Evolutionary conservation across 2,888 invertebrate genomes (phyloP), one percentile per base, ranked within the genome.

Genomic region (Ophonus ardosiacus): DNA sequence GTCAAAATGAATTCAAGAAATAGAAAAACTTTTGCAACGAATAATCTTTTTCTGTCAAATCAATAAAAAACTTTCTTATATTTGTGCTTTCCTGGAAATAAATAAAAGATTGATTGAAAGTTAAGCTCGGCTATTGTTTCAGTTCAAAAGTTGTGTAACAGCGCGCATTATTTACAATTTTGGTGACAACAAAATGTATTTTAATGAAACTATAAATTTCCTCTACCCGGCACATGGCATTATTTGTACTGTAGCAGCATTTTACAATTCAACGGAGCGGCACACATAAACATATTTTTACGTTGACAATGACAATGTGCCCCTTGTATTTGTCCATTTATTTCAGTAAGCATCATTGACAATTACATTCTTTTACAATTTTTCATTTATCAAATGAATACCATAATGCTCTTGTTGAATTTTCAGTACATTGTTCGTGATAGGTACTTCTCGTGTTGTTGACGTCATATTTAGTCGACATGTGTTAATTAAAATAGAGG

Each of bases 121-220:
- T 68, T 15, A 63, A 63, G 63, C 63, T 63, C 24, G 68, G 15
- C 68, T 68, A 68, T 68, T 68, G 68, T 40, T 74, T 74, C 43
- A 74, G 43, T 68, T 68, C 43, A 74, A 40, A 74, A 43, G 71
- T 74, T 74, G 71, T 40, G 68, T 38, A 68, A 43, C 71, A 43
- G 71, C 43, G 71, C 17, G 71, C 71, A 74, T 74, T 74, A 43
- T 74, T 74, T 74, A 74, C 71, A 74, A 74, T 74, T 74, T 74
- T 24, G 71, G 43, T 74, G 71, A 74, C 71, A 74, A 74, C 71
- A 40, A 74, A 74, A 74, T 74, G 43, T 68, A 68, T 68, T 74
- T 74, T 74, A 74, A 74, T 74, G 43, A 43, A 74, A 74, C 71
- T 74, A 74, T 74, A 74, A 74, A 74, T 74, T 74, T 68, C 17